A percentile compares a stretch with the other conserved stretches of the same genome.
Evolutionary conservation across 1,140 invertebrate genomes (phyloP).

Genomic region (Drosophila albomicans): DNA sequence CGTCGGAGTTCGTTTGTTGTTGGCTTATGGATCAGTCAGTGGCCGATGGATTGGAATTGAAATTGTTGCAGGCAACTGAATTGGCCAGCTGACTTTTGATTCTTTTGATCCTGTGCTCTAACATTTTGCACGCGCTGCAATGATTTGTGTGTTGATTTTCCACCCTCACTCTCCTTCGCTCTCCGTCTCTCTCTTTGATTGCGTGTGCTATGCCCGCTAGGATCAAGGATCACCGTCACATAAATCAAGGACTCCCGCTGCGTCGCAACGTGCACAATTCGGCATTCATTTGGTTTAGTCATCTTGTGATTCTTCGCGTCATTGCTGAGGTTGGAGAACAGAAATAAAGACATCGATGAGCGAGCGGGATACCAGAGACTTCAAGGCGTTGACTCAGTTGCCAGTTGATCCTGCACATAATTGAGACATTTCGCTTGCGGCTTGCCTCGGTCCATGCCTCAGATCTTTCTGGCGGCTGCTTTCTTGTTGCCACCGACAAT

Average conservation of each 20-base stretch:
- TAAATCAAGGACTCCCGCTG: conserved; percentile 78
- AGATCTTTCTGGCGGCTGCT: conserved; percentile 34
- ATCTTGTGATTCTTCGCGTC: conserved; percentile 25
- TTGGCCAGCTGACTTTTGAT: background rate
- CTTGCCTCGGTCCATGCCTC: conserved; percentile 2
- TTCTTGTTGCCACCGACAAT: conserved; percentile 63
- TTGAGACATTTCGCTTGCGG: conserved; percentile 67
- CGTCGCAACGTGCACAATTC: conserved; percentile 55
- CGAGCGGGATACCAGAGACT: background rate
- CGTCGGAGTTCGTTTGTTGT: conserved; percentile 49
- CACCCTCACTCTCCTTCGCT: conserved; percentile 34
- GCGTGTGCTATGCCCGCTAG: conserved; percentile 56
- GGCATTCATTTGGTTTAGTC: conserved; percentile 31
- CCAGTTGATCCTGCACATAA: conserved; percentile 43
- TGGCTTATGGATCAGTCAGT: conserved; percentile 41
- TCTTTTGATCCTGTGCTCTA: conserved; percentile 46
- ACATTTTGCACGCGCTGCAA: conserved; percentile 74
- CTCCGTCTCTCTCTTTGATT: conserved; percentile 51
- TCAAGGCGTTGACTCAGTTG: conserved; percentile 46
- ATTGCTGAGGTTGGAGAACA: conserved; percentile 9
- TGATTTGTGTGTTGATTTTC: conserved; percentile 68
- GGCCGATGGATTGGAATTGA: background rate
- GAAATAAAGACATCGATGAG: conserved; percentile 6
- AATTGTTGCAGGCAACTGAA: background rate
- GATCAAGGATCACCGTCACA: conserved; percentile 75